These are phyloP conservation scores for Drosophila lini DNA, from an alignment of 1,140 invertebrate genomes.

Conservation along the genomic window DNA sequence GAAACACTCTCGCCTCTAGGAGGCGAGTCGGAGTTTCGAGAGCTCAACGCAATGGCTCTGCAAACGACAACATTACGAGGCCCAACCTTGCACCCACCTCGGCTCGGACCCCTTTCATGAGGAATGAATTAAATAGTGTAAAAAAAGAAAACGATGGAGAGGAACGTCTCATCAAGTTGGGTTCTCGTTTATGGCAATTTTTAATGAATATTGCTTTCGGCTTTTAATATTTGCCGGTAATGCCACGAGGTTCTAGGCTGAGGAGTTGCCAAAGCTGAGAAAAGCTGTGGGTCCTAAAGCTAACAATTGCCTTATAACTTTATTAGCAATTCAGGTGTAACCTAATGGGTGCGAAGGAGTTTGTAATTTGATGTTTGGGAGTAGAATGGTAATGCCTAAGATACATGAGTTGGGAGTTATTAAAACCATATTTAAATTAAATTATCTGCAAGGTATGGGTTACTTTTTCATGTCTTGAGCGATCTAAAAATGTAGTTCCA, in stretches of 20 bases:
- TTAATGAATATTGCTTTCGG: slow-evolving; percentile 80
- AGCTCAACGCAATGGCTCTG: slow-evolving; percentile 52
- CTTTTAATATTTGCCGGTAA: slow-evolving; percentile 68
- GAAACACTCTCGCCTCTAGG: slow-evolving; percentile 73
- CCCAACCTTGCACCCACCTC: slow-evolving; percentile 24
- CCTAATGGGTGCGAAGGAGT: not conserved
- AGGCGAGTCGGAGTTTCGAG: slow-evolving; percentile 18
- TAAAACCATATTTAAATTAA: not conserved
- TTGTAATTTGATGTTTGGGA: slow-evolving; percentile 16
- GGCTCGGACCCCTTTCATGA: slow-evolving; percentile 48
- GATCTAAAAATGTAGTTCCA: no score
- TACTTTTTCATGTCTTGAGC: not conserved
- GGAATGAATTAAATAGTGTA: slow-evolving; percentile 61
- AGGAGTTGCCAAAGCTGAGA: slow-evolving; percentile 11
- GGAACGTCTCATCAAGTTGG: slow-evolving; percentile 41
- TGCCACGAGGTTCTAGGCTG: not conserved
- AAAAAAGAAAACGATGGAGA: slow-evolving; percentile 22
- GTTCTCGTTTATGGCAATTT: slow-evolving; percentile 63
- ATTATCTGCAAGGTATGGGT: not conserved
- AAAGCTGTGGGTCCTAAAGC: slow-evolving; percentile 10
- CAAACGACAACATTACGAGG: slow-evolving; percentile 69
- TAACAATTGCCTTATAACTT: slow-evolving; percentile 24
- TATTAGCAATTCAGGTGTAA: slow-evolving; percentile 8
- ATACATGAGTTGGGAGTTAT: not conserved
- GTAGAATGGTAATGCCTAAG: not conserved